Percentiles rank a stretch among this genome's conserved stretches.
phyloP scores from a whole-genome alignment of 2,888 invertebrate genomes.

The Ectemnius lituratus region DNA sequence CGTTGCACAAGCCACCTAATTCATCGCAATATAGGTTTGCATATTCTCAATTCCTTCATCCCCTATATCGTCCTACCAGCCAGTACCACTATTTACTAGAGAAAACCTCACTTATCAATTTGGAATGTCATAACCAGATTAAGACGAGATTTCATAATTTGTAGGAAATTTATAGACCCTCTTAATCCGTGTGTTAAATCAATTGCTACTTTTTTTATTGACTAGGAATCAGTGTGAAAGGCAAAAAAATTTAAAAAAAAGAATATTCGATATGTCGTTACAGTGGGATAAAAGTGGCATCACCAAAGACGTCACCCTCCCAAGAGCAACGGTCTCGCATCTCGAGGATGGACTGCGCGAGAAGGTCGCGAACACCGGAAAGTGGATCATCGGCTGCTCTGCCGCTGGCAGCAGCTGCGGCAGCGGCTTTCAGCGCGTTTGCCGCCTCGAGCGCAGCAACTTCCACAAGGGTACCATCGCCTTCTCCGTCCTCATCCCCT shows the following conservation, averaged over 20 bases:
- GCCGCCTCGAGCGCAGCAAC: constrained; percentile 50
- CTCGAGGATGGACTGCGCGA: constrained; percentile 5
- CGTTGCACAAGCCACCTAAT: constrained; percentile 52
- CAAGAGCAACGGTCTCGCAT: constrained; percentile 27
- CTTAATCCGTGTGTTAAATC: too few relatives aligned
- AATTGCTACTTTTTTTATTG: too few relatives aligned
- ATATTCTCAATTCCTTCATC: background rate
- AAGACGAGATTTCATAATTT: too few relatives aligned
- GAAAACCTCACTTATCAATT: too few relatives aligned
- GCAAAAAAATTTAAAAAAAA: too few relatives aligned
- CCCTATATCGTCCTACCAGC: too few relatives aligned
- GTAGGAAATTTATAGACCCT: too few relatives aligned
- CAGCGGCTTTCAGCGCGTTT: constrained; percentile 49
- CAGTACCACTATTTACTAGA: too few relatives aligned
- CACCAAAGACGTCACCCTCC: constrained; percentile 44
- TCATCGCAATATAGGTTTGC: constrained; percentile 60
- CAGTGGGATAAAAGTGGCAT: constrained; percentile 23
- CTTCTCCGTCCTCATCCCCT: constrained; percentile 48
- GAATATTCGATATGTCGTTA: background rate
- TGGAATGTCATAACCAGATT: too few relatives aligned
- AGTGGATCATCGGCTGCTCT: constrained; percentile 32
- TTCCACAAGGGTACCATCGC: constrained; percentile 36
- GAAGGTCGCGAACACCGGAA: constrained; percentile 27
- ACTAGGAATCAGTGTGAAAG: too few relatives aligned
- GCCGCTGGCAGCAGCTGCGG: constrained; percentile 45